A percentile compares a stretch with the other conserved stretches of the same genome.
phyloP scores from a whole-genome alignment of 2,888 invertebrate species.

The Mellilla xanthometata region DNA sequence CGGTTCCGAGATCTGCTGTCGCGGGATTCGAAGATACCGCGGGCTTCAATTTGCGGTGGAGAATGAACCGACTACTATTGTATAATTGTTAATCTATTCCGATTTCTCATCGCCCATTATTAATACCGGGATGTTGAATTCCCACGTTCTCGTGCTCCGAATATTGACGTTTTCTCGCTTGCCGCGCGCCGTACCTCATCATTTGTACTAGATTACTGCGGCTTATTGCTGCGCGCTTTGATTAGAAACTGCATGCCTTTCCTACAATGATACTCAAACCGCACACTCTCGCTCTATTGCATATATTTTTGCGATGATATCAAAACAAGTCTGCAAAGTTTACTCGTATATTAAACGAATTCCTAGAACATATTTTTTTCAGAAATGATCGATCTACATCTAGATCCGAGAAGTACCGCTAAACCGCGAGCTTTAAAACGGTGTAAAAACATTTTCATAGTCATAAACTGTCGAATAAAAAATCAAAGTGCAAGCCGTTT shows the following conservation, averaged over 20 bases:
- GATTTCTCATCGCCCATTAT: conserved; percentile 56
- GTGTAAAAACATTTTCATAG: conserved; percentile 7
- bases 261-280: conserved; percentile 9
- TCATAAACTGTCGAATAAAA: conserved; percentile 25
- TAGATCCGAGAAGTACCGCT: conserved; percentile 11
- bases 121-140: conserved; percentile 57
- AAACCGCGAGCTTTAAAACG: conserved; percentile 17
- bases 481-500: conserved; percentile 33
- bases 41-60: conserved; percentile 51
- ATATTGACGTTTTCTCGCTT: conserved; percentile 42
- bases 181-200: conserved; percentile 17
- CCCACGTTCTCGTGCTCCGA: conserved; percentile 72
- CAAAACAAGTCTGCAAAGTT: neutral
- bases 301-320: conserved; percentile 8
- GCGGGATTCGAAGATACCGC: conserved; percentile 50
- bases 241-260: conserved; percentile 20
- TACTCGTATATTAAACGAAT: conserved; percentile 1
- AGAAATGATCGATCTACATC: conserved; percentile 11
- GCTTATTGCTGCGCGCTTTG: conserved; percentile 24
- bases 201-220: conserved; percentile 29
- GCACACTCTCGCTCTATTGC: neutral
- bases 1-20: conserved; percentile 58
- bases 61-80: conserved; percentile 40
- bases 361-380: conserved; percentile 6
- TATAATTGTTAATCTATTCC: conserved; percentile 51